Percentiles rank a stretch among this genome's conserved stretches.
Conservation (phyloP, 2,888 invertebrate genomes). For the Copidosoma aretas region DNA sequence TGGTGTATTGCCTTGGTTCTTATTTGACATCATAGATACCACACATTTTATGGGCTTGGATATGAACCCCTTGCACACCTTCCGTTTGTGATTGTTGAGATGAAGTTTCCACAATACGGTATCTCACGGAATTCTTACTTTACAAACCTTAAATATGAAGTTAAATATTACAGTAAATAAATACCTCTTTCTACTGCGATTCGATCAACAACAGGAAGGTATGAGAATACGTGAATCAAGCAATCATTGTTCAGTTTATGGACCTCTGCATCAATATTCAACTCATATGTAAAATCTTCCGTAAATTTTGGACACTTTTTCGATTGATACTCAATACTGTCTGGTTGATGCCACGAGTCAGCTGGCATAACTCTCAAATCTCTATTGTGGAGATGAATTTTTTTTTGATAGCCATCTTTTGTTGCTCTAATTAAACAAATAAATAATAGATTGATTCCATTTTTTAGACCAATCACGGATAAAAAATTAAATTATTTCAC, state of each 20-base stretch:
- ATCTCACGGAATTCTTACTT: no score
- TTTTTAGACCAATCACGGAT: background rate
- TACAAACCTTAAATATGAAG: no score
- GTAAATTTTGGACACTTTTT: constrained; percentile 44
- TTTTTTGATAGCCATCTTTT: constrained; percentile 47
- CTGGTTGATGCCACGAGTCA: constrained; percentile 71
- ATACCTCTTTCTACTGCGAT: constrained; percentile 66
- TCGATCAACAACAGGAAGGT: constrained; percentile 65
- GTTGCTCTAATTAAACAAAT: constrained; percentile 47
- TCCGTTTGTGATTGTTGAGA: no score
- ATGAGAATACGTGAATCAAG: constrained; percentile 65
- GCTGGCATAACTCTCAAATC: constrained; percentile 66
- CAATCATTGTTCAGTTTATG: constrained; percentile 68
- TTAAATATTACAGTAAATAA: background rate
- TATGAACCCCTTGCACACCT: no score
- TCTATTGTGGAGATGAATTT: constrained; percentile 55
- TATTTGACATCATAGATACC: no score
- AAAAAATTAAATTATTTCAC: constrained; percentile 38
- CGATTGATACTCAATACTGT: constrained; percentile 55
- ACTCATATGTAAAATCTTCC: constrained; percentile 37
- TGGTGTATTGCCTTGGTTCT: no score
- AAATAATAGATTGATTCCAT: constrained; percentile 12
- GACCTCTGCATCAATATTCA: constrained; percentile 52
- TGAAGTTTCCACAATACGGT: no score
- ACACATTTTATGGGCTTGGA: no score